Evolutionary conservation across 2,888 invertebrate species (phyloP).

Genomic region (Subacronicta megacephala): DNA sequence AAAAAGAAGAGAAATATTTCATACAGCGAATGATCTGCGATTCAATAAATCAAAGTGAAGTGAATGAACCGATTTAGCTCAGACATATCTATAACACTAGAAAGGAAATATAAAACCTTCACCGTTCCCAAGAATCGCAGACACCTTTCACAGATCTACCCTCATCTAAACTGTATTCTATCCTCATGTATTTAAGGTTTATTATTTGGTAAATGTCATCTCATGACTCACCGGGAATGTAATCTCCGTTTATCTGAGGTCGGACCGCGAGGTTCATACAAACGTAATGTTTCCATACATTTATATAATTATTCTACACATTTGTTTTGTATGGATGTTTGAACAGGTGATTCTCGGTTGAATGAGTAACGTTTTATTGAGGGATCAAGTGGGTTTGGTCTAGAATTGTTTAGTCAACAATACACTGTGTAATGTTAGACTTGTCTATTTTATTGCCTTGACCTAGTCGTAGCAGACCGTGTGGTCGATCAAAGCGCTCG

Average conservation of each 20-base stretch:
- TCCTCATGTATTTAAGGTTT: constrained; percentile 11
- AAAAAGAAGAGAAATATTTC: neutral
- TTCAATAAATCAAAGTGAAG: neutral
- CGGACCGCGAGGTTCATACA: constrained; percentile 19
- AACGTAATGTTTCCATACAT: constrained; percentile 46
- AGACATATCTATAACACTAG: constrained; percentile 29
- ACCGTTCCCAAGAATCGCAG: constrained; percentile 18
- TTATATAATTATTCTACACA: constrained; percentile 35
- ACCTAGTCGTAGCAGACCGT: constrained; percentile 40
- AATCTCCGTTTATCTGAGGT: constrained; percentile 43
- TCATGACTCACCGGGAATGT: constrained; percentile 51
- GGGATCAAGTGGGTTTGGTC: constrained; percentile 36
- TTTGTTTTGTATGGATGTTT: constrained; percentile 44
- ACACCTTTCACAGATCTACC: constrained; percentile 25
- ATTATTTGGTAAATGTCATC: constrained; percentile 16
- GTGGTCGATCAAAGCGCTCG: constrained; percentile 30
- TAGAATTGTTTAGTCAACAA: constrained; percentile 46
- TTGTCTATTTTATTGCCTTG: constrained; percentile 31
- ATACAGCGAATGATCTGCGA: neutral
- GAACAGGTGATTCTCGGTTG: constrained; percentile 43
- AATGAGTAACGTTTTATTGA: constrained; percentile 34
- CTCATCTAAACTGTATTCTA: constrained; percentile 16
- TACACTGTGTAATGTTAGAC: constrained; percentile 43
- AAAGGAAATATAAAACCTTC: constrained; percentile 47
- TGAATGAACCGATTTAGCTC: constrained; percentile 9